Conservation (phyloP, 2,113 vertebrate species). For the Bujurquina vittata region DNA sequence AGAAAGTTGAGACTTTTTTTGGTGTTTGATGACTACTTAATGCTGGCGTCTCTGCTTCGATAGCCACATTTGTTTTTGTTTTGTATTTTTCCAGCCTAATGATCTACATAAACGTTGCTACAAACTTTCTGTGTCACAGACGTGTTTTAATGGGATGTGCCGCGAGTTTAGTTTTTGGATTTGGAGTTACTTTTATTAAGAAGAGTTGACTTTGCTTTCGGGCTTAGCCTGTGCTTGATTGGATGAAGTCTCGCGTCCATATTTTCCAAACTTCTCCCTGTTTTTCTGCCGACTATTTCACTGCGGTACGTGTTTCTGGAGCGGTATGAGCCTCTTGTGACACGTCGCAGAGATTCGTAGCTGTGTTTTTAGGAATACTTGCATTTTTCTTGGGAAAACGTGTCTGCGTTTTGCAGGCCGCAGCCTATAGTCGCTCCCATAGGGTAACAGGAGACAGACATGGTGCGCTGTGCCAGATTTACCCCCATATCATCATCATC, state of each 20-base stretch:
- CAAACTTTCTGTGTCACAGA: not conserved
- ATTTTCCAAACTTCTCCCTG: constrained; percentile 8
- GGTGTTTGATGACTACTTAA: not conserved
- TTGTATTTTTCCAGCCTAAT: not conserved
- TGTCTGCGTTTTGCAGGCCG: constrained; percentile 66
- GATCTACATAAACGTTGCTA: not conserved
- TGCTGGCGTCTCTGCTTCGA: constrained; percentile 9
- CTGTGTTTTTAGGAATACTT: constrained; percentile 4
- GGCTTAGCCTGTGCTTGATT: constrained; percentile 59
- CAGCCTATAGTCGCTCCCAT: constrained; percentile 69
- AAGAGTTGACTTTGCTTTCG: constrained; percentile 27
- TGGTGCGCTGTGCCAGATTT: constrained; percentile 56
- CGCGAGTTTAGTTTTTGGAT: not conserved
- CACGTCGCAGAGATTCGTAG: not conserved
- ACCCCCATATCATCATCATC: constrained; percentile 24
- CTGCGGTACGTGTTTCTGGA: not conserved
- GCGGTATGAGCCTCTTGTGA: not conserved
- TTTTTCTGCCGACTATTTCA: not conserved
- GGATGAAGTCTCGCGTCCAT: constrained; percentile 34
- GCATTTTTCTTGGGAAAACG: constrained; percentile 3
- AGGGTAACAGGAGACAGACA: constrained; percentile 69
- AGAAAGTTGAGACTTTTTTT: constrained; percentile 29
- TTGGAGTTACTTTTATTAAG: not conserved
- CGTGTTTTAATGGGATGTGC: not conserved
- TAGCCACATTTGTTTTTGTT: constrained; percentile 66